These are phyloP conservation scores for Porites divaricata DNA, from an alignment of 92 coral and sea anemone species.

Conservation along the genomic window DNA sequence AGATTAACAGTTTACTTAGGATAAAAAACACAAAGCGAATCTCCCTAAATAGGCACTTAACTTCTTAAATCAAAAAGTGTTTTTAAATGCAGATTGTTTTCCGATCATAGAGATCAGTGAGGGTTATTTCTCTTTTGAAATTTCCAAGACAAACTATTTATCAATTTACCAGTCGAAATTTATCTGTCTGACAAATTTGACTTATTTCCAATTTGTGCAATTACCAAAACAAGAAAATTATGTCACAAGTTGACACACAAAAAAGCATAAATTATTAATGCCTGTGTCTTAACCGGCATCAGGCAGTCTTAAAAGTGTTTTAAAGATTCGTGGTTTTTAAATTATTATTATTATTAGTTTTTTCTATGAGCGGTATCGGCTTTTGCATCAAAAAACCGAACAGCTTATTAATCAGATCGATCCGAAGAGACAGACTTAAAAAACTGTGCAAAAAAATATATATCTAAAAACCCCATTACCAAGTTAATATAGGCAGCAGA, in stretches of 20 bases:
- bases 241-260: not conserved
- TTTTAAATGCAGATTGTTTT: not conserved
- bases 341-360: not conserved
- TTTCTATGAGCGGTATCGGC: not conserved
- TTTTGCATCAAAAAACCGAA: not conserved
- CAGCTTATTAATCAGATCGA: not conserved
- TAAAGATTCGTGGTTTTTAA: not conserved
- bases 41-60: not conserved
- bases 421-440: too few species aligned
- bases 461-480: not conserved
- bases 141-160: not conserved
- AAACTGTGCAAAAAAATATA: not conserved
- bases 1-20: not conserved
- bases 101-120: not conserved
- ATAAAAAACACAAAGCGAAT: not conserved
- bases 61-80: not conserved
- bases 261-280: slow-evolving; percentile 16
- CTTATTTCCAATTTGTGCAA: not conserved
- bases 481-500: slow-evolving; percentile 8
- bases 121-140: not conserved
- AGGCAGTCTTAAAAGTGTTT: too few species aligned
- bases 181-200: not conserved
- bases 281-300: not conserved
- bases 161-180: not conserved
- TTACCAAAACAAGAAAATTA: not conserved